A percentile compares a stretch with the other conserved stretches of the same genome.
Conservation (phyloP, 2,113 vertebrate species). For the Hydropotes inermis region DNA sequence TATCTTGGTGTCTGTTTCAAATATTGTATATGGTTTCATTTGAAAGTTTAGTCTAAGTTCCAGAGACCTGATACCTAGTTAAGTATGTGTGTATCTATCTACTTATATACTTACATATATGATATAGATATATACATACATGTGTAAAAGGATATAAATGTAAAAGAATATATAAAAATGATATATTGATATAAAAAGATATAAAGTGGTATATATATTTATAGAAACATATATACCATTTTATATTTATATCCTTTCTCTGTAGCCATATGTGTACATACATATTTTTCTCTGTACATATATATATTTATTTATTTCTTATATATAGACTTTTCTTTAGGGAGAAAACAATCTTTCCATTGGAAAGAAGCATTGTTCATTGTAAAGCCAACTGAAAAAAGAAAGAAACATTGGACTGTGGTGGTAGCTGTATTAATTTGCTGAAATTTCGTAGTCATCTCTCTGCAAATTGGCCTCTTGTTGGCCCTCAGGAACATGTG, state of each 20-base stretch:
- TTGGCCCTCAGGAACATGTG: neutral
- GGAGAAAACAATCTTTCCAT: neutral
- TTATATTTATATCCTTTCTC: neutral
- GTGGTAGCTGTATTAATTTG: neutral
- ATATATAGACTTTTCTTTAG: neutral
- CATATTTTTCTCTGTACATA: neutral
- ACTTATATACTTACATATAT: neutral
- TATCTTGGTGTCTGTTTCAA: neutral
- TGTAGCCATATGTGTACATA: neutral
- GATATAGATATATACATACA: neutral
- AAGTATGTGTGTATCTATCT: neutral
- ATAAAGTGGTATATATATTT: neutral
- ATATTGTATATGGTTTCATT: neutral
- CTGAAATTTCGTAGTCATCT: neutral
- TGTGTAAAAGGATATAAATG: neutral
- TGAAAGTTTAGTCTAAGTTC: conserved; percentile 5
- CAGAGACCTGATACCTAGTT: neutral
- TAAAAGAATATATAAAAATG: neutral
- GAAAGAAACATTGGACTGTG: neutral
- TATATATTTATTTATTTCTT: neutral
- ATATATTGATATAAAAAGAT: neutral
- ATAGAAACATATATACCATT: neutral
- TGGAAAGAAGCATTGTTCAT: neutral
- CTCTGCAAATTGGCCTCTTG: neutral
- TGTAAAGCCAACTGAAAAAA: neutral